phyloP scores from a whole-genome alignment of 2,888 invertebrate genomes.

The Agriopis leucophaearia region DNA sequence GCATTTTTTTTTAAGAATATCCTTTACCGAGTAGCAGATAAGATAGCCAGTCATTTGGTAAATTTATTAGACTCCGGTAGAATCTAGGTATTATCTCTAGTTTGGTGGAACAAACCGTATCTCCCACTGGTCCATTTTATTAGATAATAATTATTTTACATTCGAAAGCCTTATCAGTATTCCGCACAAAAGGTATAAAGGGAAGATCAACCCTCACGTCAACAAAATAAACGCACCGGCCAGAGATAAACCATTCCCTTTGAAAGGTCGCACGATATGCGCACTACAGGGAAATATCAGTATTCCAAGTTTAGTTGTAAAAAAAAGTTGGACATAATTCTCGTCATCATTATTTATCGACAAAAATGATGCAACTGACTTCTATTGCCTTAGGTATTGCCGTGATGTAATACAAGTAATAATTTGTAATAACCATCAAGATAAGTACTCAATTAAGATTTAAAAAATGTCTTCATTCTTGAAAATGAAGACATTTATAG shows the following conservation, averaged over 20 bases:
- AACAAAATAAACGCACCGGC: slow-evolving; percentile 39
- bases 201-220: slow-evolving; percentile 35
- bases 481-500: too few species aligned
- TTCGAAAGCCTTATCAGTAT: slow-evolving; percentile 36
- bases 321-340: too few species aligned
- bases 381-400: too few species aligned
- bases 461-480: too few species aligned
- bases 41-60: neutral
- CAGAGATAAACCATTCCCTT: slow-evolving; percentile 39
- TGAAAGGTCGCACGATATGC: slow-evolving; percentile 33
- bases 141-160: slow-evolving; percentile 29
- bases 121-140: slow-evolving; percentile 7
- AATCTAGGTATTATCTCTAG: neutral
- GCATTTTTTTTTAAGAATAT: too few species aligned
- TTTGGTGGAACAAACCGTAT: neutral
- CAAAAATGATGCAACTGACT: too few species aligned
- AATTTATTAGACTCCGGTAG: neutral
- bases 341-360: too few species aligned
- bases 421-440: too few species aligned
- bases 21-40: too few species aligned
- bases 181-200: slow-evolving; percentile 34
- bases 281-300: neutral
- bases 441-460: too few species aligned
- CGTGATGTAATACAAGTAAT: too few species aligned
- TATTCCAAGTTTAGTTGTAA: neutral